Conservation (phyloP, 2,113 vertebrate genomes). For the Pseudolaguvia tuberculata region DNA sequence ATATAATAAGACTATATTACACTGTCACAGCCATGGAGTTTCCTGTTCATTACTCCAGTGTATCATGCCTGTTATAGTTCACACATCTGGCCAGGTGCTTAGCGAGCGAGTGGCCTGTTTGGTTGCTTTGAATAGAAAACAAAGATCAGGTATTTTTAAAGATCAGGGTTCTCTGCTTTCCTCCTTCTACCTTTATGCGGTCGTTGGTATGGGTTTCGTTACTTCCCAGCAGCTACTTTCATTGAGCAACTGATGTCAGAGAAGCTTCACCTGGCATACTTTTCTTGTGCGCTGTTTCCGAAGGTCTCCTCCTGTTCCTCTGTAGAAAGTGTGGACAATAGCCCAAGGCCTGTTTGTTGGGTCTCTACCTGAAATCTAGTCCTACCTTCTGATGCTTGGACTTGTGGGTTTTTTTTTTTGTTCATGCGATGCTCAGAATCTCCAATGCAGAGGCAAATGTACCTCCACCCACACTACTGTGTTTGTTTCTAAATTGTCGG, state of each 20-base stretch:
- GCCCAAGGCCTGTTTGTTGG: conserved; percentile 47
- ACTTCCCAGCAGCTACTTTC: conserved; percentile 62
- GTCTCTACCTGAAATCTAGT: conserved; percentile 37
- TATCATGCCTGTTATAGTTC: not conserved
- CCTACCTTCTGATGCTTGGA: conserved; percentile 32
- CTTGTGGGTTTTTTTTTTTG: conserved; percentile 36
- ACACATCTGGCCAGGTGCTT: conserved; percentile 8
- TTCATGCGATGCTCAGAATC: conserved; percentile 3
- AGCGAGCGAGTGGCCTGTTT: conserved; percentile 27
- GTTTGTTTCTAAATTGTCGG: conserved; percentile 33
- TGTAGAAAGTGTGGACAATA: conserved; percentile 34
- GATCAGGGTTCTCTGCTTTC: conserved; percentile 64
- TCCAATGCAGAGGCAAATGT: conserved; percentile 11
- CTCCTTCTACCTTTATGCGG: conserved; percentile 47
- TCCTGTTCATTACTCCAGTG: not conserved
- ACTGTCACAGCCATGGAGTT: not conserved
- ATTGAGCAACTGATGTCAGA: conserved; percentile 45
- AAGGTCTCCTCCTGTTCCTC: conserved; percentile 34
- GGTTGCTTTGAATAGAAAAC: conserved; percentile 41
- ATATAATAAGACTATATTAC: too few species aligned
- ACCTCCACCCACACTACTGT: conserved; percentile 10
- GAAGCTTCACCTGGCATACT: conserved; percentile 27
- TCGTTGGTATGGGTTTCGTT: conserved; percentile 59
- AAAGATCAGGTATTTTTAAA: conserved; percentile 53
- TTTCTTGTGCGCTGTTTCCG: conserved; percentile 30